Evolutionary conservation across 2,113 vertebrate genomes (phyloP).

Genomic region (Stomatorhinus ivindoensis): DNA sequence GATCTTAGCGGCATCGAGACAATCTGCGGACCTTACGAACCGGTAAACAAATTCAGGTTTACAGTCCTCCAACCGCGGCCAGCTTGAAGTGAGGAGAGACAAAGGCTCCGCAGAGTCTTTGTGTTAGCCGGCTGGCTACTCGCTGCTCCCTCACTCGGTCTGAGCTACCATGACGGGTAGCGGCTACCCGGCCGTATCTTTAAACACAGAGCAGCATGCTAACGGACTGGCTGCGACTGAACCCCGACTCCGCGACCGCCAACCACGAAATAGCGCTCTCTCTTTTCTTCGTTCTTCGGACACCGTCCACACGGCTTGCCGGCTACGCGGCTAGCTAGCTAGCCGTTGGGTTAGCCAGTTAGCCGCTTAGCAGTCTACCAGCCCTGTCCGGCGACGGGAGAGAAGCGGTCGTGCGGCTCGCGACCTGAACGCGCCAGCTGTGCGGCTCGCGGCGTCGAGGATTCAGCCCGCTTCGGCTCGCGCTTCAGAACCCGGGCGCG

Average conservation of each 20-base stretch:
- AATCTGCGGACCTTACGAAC: not conserved
- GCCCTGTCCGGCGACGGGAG: not conserved
- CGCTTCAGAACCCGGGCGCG: not conserved
- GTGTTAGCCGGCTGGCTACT: constrained; percentile 8
- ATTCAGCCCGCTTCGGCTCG: not conserved
- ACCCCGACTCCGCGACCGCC: not conserved
- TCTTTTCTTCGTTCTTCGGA: not conserved
- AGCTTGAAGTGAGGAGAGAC: not conserved
- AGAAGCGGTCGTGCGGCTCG: not conserved
- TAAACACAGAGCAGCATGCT: not conserved
- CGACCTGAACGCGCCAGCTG: not conserved
- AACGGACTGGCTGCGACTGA: not conserved
- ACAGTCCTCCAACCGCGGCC: not conserved
- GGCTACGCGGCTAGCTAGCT: not conserved
- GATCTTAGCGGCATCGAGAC: not conserved
- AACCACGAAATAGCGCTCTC: not conserved
- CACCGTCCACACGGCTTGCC: not conserved
- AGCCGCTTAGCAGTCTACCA: not conserved
- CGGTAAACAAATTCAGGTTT: not conserved
- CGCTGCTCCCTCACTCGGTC: not conserved
- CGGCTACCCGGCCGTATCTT: not conserved
- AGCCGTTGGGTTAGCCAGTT: not conserved
- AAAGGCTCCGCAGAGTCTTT: not conserved
- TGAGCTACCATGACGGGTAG: not conserved
- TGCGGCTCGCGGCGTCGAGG: not conserved